Conservation (phyloP, 1,140 invertebrate species). For the Nautilus pompilius region DNA sequence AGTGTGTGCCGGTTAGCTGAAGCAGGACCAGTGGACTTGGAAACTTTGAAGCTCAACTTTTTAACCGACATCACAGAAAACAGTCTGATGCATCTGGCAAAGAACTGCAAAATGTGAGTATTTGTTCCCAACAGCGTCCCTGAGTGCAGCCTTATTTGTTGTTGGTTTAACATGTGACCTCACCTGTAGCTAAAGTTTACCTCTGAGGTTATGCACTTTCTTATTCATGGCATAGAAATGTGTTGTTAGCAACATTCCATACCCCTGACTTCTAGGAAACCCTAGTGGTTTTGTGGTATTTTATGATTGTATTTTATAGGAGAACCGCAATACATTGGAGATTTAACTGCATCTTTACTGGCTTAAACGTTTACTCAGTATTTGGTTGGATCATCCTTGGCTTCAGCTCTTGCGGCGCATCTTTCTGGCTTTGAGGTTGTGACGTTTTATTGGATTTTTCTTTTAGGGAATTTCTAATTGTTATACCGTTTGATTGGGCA, state of each 20-base stretch:
- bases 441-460: too few species aligned
- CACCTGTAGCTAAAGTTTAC: background rate
- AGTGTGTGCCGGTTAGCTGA: constrained; percentile 46
- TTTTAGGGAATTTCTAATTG: too few species aligned
- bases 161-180: background rate
- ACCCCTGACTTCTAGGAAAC: background rate
- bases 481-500: too few species aligned
- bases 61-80: constrained; percentile 39
- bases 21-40: constrained; percentile 34
- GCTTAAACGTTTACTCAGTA: too few species aligned
- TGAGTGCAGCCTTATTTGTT: background rate
- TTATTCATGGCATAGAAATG: background rate
- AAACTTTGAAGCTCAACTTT: constrained; percentile 47
- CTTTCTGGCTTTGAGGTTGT: too few species aligned
- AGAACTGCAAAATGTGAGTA: constrained; percentile 41
- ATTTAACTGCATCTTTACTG: too few species aligned
- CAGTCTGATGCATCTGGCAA: constrained; percentile 35
- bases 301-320: too few species aligned
- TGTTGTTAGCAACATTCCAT: background rate
- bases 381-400: too few species aligned
- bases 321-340: too few species aligned
- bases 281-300: background rate
- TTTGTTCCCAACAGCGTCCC: background rate
- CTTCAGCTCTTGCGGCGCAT: too few species aligned
- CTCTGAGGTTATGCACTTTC: background rate